Percentiles rank a stretch among this genome's conserved stretches.
phyloP scores from a whole-genome alignment of 2,797 vertebrate species.

The Amphiprion clarkii region DNA sequence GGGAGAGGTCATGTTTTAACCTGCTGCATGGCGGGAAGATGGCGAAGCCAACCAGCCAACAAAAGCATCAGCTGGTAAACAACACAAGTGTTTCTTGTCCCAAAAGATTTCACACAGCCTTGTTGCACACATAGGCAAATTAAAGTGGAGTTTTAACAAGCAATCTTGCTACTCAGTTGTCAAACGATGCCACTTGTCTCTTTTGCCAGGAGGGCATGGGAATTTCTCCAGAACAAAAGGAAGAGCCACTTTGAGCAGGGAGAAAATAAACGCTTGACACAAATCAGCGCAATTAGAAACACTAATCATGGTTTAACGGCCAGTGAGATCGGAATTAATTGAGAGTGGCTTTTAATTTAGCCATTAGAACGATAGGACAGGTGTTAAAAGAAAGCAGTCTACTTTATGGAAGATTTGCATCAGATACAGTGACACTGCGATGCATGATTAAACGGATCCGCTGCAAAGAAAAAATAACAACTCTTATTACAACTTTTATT shows the following conservation, averaged over 20 bases:
- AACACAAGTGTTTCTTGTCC: slow-evolving; percentile 75
- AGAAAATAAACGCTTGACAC: slow-evolving; percentile 64
- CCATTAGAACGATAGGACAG: slow-evolving; percentile 47
- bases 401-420: slow-evolving; percentile 54
- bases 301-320: slow-evolving; percentile 58
- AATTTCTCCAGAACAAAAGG: slow-evolving; percentile 77
- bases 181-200: slow-evolving; percentile 65
- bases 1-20: slow-evolving; percentile 72
- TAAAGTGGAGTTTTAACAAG: slow-evolving; percentile 78
- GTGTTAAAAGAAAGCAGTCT: slow-evolving; percentile 36
- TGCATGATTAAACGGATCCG: slow-evolving; percentile 38
- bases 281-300: slow-evolving; percentile 64
- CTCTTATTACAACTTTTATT: too few species aligned
- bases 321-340: slow-evolving; percentile 54
- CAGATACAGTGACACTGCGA: slow-evolving; percentile 16
- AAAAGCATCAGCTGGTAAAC: slow-evolving; percentile 71
- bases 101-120: slow-evolving; percentile 65
- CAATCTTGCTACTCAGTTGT: slow-evolving; percentile 67
- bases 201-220: slow-evolving; percentile 62
- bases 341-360: slow-evolving; percentile 46
- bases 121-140: slow-evolving; percentile 75
- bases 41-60: slow-evolving; percentile 47
- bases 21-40: slow-evolving; percentile 48
- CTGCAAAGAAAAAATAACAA: slow-evolving; percentile 4
- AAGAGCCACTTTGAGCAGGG: slow-evolving; percentile 51